Evolutionary conservation across 53 echinoderm and acorn worm genomes (phyloP), one percentile per base, ranked within the genome.

Genomic region (Luidia sarsii): DNA sequence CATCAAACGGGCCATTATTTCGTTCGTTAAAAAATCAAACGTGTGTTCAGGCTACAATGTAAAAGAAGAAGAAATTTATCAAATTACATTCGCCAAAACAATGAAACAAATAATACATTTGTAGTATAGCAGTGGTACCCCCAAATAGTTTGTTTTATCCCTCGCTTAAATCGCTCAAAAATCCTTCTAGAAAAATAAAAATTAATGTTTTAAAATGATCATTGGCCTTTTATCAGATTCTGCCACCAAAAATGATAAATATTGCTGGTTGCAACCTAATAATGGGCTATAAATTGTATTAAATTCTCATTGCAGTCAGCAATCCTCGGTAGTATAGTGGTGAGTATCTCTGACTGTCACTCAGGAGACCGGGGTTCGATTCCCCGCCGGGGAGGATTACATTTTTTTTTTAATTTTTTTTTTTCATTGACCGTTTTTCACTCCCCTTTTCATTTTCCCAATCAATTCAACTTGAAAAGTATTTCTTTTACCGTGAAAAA

Each of bases 311-410:
- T 74, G 55, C 74, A 57, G 57, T 74, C n/a, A n/a, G n/a, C n/a
- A n/a, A n/a, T n/a, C n/a, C n/a, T n/a, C n/a, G n/a, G n/a, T n/a
- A n/a, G n/a, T n/a, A n/a, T n/a, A n/a, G n/a, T n/a, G n/a, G n/a
- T n/a, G n/a, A n/a, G n/a, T n/a, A n/a, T n/a, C n/a, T n/a, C n/a
- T n/a, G n/a, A n/a, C n/a, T n/a, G n/a, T n/a, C n/a, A n/a, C n/a
- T n/a, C n/a, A n/a, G n/a, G n/a, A n/a, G n/a, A n/a, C n/a, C n/a
- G n/a, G n/a, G n/a, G n/a, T n/a, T n/a, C n/a, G n/a, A n/a, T n/a
- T 74, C 74, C 74, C 74, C 74, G 74, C 74, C 74, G 74, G 74
- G 74, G 74, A 74, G 74, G 74, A 51, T 57, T 57, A 57, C 6
- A 39, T 24, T 57, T 74, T 74, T 71, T 35, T 71, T 57, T 27